Percentiles rank a stretch among this genome's conserved stretches.
Conservation (phyloP, 2,797 vertebrate genomes). For the Hapalemur alaotrensis region DNA sequence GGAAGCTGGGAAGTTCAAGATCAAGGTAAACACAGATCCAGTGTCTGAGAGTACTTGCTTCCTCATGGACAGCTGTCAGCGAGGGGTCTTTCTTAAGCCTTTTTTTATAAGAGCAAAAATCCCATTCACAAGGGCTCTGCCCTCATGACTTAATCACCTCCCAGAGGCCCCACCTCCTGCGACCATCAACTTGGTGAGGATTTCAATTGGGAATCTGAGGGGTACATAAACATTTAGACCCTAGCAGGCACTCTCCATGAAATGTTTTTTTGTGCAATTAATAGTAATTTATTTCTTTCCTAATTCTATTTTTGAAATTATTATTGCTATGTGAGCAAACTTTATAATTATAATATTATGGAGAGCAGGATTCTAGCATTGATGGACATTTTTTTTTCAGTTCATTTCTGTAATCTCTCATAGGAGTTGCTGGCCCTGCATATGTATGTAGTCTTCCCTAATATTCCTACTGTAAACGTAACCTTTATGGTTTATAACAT, state of each 20-base stretch:
- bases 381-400: background rate
- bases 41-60: too few relatives aligned
- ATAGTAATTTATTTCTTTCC: background rate
- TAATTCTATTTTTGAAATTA: background rate
- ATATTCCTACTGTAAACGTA: background rate
- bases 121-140: background rate
- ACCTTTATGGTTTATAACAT: constrained; percentile 46
- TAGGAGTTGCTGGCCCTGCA: background rate
- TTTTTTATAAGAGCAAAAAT: background rate
- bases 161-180: background rate
- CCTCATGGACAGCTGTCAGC: background rate
- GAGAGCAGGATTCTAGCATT: background rate
- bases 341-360: background rate
- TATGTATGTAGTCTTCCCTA: background rate
- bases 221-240: rapidly evolving
- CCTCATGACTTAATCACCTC: background rate
- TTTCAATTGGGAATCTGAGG: background rate
- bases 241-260: background rate
- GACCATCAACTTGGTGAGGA: background rate
- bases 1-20: background rate
- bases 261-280: background rate
- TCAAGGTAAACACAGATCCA: background rate
- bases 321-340: background rate
- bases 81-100: rapidly evolving
- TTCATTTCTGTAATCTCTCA: background rate